Evolutionary conservation across 2,888 invertebrate genomes (phyloP).

Genomic region (Schizaphis graminum): DNA sequence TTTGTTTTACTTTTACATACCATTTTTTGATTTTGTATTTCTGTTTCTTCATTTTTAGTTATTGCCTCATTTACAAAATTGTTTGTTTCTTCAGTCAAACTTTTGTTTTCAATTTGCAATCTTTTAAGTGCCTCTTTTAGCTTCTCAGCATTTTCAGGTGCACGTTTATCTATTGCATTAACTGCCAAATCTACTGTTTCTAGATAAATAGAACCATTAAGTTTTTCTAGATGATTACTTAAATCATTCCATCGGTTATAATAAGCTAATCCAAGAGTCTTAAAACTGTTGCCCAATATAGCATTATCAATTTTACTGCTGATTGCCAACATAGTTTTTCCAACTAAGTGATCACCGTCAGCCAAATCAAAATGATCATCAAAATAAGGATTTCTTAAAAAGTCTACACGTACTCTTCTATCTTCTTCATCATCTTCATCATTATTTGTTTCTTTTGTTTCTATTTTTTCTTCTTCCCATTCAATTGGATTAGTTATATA

Average conservation of each 20-base stretch:
- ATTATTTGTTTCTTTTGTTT: slow-evolving; percentile 71
- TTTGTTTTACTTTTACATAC: slow-evolving; percentile 69
- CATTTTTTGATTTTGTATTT: slow-evolving; percentile 75
- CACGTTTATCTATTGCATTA: slow-evolving; percentile 57
- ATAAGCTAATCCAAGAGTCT: slow-evolving; percentile 78
- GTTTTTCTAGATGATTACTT: slow-evolving; percentile 69
- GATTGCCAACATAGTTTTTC: slow-evolving; percentile 84
- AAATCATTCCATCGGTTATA: slow-evolving; percentile 79
- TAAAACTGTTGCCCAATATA: slow-evolving; percentile 74
- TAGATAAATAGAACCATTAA: slow-evolving; percentile 70
- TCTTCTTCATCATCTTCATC: slow-evolving; percentile 73
- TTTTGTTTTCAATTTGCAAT: slow-evolving; percentile 71
- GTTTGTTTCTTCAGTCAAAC: slow-evolving; percentile 69
- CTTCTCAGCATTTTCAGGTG: slow-evolving; percentile 66
- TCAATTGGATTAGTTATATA: slow-evolving; percentile 75
- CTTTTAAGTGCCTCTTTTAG: slow-evolving; percentile 70
- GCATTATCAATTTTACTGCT: slow-evolving; percentile 74
- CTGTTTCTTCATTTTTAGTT: slow-evolving; percentile 74
- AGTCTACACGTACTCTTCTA: slow-evolving; percentile 82
- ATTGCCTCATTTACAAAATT: slow-evolving; percentile 74
- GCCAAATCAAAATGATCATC: slow-evolving; percentile 92
- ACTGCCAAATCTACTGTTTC: slow-evolving; percentile 50
- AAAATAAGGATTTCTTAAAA: slow-evolving; percentile 84
- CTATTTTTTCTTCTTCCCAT: slow-evolving; percentile 71
- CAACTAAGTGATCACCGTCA: slow-evolving; percentile 80